Percentiles rank a stretch among this genome's conserved stretches.
Conservation (phyloP, 2,797 vertebrate species). For the Acropternis orthonyx region DNA sequence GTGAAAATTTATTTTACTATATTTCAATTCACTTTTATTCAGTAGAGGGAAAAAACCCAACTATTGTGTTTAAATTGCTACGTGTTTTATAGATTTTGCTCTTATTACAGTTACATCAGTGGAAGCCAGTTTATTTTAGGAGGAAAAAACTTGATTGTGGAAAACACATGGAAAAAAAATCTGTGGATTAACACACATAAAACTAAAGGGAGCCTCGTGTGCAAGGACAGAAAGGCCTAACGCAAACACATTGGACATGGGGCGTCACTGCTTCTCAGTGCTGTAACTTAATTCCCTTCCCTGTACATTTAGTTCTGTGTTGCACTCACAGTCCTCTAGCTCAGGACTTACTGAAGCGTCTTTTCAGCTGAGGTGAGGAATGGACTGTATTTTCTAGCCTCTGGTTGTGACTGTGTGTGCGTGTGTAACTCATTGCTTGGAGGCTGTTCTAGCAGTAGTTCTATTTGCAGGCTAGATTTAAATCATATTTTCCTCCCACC, state of each 20-base stretch:
- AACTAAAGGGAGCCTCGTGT: background rate
- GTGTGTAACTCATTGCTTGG: background rate
- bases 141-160: background rate
- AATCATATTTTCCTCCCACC: background rate
- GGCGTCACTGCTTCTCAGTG: background rate
- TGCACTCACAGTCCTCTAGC: background rate
- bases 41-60: background rate
- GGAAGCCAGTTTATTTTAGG: background rate
- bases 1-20: background rate
- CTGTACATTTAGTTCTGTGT: background rate
- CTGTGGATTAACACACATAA: fast-evolving
- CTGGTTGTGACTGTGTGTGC: background rate
- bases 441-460: background rate
- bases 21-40: background rate
- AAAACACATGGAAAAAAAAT: background rate
- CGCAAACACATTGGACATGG: background rate
- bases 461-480: background rate
- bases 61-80: background rate
- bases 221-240: background rate
- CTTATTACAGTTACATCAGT: background rate
- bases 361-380: background rate
- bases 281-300: background rate
- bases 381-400: background rate
- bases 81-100: background rate
- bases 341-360: background rate